Evolutionary conservation across 2,888 invertebrate species (phyloP).

Genomic region (Lepidocyrtoides sp.): DNA sequence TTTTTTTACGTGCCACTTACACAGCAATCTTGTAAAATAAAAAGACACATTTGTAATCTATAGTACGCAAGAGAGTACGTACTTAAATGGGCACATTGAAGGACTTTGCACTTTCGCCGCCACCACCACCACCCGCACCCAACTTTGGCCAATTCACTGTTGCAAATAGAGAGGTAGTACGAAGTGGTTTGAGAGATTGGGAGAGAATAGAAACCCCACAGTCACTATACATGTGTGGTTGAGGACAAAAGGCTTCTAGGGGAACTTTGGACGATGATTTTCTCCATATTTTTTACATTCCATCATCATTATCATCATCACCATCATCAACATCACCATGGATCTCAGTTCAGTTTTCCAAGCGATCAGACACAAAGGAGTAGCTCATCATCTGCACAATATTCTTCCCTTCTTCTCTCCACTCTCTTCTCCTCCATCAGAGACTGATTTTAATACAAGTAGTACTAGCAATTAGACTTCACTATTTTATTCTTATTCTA

Average conservation of each 20-base stretch:
- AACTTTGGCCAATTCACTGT: not conserved
- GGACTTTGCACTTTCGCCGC: slow-evolving; percentile 15
- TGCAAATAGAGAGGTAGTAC: not conserved
- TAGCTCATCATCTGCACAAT: slow-evolving; percentile 53
- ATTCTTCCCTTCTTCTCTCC: slow-evolving; percentile 54
- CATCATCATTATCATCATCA: slow-evolving; percentile 10
- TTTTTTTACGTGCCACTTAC: not conserved
- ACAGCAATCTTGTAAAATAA: not conserved
- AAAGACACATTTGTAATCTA: not conserved
- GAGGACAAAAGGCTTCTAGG: slow-evolving; percentile 45
- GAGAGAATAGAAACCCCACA: not conserved
- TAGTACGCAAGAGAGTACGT: not conserved
- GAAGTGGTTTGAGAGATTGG: not conserved
- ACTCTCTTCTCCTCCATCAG: slow-evolving; percentile 31
- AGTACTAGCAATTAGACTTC: slow-evolving; percentile 44
- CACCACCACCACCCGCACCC: not conserved
- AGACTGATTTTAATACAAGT: slow-evolving; percentile 54
- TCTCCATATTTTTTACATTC: slow-evolving; percentile 43
- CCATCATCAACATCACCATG: slow-evolving; percentile 34
- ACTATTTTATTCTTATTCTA: not conserved
- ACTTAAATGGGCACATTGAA: slow-evolving; percentile 11
- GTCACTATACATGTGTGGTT: slow-evolving; percentile 41
- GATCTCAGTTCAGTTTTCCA: slow-evolving; percentile 59
- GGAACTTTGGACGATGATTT: slow-evolving; percentile 46
- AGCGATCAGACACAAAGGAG: slow-evolving; percentile 54